Percentiles rank a stretch among this genome's conserved stretches.
phyloP scores from a whole-genome alignment of 2,113 vertebrate species.

The Furnarius figulus region DNA sequence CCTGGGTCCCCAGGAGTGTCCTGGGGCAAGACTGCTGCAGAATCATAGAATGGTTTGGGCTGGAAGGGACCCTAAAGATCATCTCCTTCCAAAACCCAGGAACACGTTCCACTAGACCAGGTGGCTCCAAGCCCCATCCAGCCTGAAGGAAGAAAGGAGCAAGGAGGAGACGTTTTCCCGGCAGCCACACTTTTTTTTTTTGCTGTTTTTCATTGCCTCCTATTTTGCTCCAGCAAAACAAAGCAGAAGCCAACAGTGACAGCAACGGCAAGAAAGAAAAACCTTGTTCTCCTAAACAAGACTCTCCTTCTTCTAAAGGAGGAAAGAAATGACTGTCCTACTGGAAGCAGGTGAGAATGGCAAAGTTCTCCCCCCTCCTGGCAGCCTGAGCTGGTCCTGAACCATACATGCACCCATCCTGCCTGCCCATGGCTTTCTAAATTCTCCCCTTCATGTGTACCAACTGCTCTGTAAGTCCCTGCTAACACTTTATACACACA shows the following conservation, averaged over 20 bases:
- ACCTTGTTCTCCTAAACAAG: background rate
- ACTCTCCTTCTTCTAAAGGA: background rate
- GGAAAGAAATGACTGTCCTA: background rate
- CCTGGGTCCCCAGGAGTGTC: background rate
- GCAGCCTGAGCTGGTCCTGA: background rate
- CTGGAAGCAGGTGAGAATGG: background rate
- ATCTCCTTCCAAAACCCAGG: background rate
- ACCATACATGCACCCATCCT: background rate
- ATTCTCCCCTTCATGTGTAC: background rate
- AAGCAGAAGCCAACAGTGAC: slow-evolving; percentile 1
- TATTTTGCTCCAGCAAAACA: background rate
- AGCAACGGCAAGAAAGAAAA: background rate
- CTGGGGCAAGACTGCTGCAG: background rate
- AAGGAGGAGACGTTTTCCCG: background rate
- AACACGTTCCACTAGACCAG: background rate
- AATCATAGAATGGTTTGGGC: background rate
- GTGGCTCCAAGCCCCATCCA: background rate
- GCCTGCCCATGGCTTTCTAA: background rate
- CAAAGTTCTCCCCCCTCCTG: background rate
- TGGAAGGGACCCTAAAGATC: background rate
- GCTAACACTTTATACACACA: background rate
- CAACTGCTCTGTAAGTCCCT: background rate
- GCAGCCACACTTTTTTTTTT: background rate
- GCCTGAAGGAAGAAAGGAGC: background rate
- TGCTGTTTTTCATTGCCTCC: background rate